Evolutionary conservation across 2,797 vertebrate genomes (phyloP), one percentile per base, ranked within the genome.

Genomic region (Chelonia mydas): DNA sequence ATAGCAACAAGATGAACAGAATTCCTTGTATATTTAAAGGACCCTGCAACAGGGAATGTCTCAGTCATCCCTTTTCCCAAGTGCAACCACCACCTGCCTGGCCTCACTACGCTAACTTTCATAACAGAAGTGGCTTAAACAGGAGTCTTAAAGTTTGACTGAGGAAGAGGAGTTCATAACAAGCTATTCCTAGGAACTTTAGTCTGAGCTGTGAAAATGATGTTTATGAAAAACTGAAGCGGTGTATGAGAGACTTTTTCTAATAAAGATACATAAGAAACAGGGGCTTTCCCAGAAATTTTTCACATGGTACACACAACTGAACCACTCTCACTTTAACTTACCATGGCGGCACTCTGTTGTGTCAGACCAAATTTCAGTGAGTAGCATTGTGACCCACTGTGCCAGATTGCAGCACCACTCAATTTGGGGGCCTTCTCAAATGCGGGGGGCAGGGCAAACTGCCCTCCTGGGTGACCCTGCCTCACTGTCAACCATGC

Each of bases 71-170:
- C 23, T 54, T 41, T 65, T 53, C 17, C 49, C 78, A 41, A 45
- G 50, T 1, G 2, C 0, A 0, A 7, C 82, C 88, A 76, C 68
- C n/a, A 41, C 79, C 31, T 76, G 6, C 88, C 89, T 92, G 94
- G 95, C 84, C 0, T 0, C 3, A 86, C 3, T 57, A 57, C 11
- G 6, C 31, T 13, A n/a, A 33, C 16, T 17, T 91, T 84, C 83
- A 82, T 49, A 85, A 79, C 78, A 68, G 81, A 74, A 19, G 23
- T 87, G 78, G 27, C 53, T 0, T 0, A 37, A n/a, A 83, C 87
- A 49, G 51, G 83, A 5, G 57, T 1, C 0, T 1, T 1, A 17
- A 49, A 49, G 78, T 1, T 3, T 33, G n/a, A 13, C 53, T 4
- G 2, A 50, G 86, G n/a, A 72, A 33, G 77, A 57, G 47, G 79